A percentile compares a stretch with the other conserved stretches of the same genome.
These are phyloP conservation scores for Cherax destructor DNA, from an alignment of 1,140 invertebrate species.

Conservation along the genomic window DNA sequence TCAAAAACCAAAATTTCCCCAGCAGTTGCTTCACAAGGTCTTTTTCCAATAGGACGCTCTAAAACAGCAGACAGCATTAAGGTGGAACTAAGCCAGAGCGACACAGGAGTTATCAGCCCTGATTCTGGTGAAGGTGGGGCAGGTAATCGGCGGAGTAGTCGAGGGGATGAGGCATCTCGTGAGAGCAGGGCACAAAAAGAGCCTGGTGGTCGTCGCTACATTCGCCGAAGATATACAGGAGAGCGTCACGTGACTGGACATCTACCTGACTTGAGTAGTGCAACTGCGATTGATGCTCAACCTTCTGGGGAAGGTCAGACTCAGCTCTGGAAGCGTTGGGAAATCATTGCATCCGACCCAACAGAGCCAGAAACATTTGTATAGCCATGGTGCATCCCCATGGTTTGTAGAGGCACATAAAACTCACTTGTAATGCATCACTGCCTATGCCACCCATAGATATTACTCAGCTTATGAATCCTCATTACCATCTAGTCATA, in stretches of 20 bases:
- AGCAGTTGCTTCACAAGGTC: slow-evolving; percentile 59
- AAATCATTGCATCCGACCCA: slow-evolving; percentile 86
- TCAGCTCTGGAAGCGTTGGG: slow-evolving; percentile 85
- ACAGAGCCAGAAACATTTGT: slow-evolving; percentile 73
- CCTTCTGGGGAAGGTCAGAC: slow-evolving; percentile 74
- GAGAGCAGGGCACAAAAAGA: slow-evolving; percentile 77
- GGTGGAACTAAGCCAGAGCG: slow-evolving; percentile 75
- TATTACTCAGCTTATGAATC: background rate
- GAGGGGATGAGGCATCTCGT: slow-evolving; percentile 79
- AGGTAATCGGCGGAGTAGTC: background rate
- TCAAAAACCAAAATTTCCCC: slow-evolving; percentile 71
- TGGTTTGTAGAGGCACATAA: background rate
- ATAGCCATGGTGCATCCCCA: slow-evolving; percentile 42
- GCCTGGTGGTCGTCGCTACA: slow-evolving; percentile 80
- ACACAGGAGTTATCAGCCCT: slow-evolving; percentile 82
- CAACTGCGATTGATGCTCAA: slow-evolving; percentile 22
- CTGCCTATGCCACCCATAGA: background rate
- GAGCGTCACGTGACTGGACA: slow-evolving; percentile 80
- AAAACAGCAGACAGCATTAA: slow-evolving; percentile 67
- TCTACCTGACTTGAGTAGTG: slow-evolving; percentile 77
- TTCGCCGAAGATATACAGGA: slow-evolving; percentile 80
- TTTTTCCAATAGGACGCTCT: slow-evolving; percentile 70
- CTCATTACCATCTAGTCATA: background rate
- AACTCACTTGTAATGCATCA: background rate
- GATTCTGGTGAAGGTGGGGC: slow-evolving; percentile 74